Base-by-base conservation (phyloP, 2,888 invertebrate genomes). In the Drosophila melanosoma region DNA sequence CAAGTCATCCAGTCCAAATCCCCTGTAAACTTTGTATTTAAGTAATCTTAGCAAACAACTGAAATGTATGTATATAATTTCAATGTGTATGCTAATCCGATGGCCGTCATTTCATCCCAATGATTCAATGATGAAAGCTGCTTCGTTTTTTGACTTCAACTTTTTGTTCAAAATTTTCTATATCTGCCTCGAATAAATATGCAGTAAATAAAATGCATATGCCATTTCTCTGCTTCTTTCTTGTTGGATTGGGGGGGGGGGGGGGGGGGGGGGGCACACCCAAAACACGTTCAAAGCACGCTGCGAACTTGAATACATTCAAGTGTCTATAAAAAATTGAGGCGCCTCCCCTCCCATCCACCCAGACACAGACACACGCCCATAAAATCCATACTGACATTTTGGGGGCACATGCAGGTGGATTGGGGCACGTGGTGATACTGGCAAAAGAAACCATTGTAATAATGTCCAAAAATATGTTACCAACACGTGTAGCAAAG, bases 381-480 rank as follows among this genome's bases (percentile, higher is more conserved):
- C 74, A 83, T 84, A 81, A 84, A 86, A 79, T 70, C 82, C 74
- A 83, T 77, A 76, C 87, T 66, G 81, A 77, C 73, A 77, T 69
- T 60, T 56, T 26, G 51, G 68, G 66, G 71, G 69, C 76, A 69
- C 81, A 75, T 73, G 64, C 51, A 51, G 70, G 51, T 36, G 23
- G 15, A n/a, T 5, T 23, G 17, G 35, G 51, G 38, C 5, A n/a
- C 42, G 17, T 29, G 48, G n/a, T 5, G 20, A 40, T 32, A 10
- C 33, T 23, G 58, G 62, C 66, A 58, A 53, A 67, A 65, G 70
- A 71, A 76, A 76, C 72, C 87, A 87, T 84, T 89, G 89, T 89
- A 87, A 86, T 86, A 88, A 87, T 87, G 81, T 84, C 87, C 84
- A 87, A 87, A 87, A 87, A 87, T 85, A 89, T 89, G 87, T 87